phyloP scores from a whole-genome alignment of 2,113 vertebrate species.

The Platysteira castanea region DNA sequence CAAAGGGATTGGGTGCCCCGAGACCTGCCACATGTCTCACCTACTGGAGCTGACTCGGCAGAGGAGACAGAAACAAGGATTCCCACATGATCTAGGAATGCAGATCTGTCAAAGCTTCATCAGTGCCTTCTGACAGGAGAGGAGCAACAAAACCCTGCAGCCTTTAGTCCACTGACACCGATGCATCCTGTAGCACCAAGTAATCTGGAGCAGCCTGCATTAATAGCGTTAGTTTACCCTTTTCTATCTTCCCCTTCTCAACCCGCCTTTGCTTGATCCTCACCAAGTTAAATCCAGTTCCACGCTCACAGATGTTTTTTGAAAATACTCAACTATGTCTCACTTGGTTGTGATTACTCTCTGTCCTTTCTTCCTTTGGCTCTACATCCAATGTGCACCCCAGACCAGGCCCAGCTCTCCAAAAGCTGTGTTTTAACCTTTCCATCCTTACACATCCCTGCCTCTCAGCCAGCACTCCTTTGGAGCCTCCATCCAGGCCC shows the following conservation, averaged over 20 bases:
- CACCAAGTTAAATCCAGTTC: not conserved
- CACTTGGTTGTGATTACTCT: not conserved
- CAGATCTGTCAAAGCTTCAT: not conserved
- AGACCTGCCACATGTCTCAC: not conserved
- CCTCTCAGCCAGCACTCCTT: not conserved
- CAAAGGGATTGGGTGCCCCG: not conserved
- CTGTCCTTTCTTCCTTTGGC: not conserved
- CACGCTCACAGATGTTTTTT: not conserved
- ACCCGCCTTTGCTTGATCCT: not conserved
- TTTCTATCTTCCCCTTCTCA: not conserved
- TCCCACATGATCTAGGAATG: not conserved
- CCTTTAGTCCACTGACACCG: not conserved
- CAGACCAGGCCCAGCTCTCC: not conserved
- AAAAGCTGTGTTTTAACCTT: fast-evolving
- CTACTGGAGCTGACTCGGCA: not conserved
- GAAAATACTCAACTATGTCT: not conserved
- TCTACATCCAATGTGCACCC: not conserved
- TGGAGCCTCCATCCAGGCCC: not conserved
- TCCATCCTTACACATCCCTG: not conserved
- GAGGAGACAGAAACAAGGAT: not conserved
- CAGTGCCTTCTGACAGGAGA: not conserved
- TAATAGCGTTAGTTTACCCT: not conserved
- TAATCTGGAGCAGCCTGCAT: not conserved
- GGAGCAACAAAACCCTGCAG: not conserved
- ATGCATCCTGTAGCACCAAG: not conserved